Percentiles rank a stretch among this genome's conserved stretches.
Evolutionary conservation across 2,797 vertebrate genomes (phyloP).

Genomic region (Hoplostethus mediterraneus): DNA sequence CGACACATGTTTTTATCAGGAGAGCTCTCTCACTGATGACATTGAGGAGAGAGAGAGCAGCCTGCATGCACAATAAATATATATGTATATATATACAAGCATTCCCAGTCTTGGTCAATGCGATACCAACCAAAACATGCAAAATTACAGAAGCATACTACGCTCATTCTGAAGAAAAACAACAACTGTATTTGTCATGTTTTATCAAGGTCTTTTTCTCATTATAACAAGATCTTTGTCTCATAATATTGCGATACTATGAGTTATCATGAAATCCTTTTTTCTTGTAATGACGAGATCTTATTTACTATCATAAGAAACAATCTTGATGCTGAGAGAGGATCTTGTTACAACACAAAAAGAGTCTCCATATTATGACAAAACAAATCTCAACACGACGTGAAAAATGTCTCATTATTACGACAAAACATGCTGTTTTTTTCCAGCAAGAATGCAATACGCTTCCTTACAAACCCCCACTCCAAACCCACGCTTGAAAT

Average conservation of each 20-base stretch:
- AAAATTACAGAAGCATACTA: constrained; percentile 80
- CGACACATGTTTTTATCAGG: constrained; percentile 74
- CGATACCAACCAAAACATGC: constrained; percentile 84
- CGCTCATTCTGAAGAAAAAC: constrained; percentile 47
- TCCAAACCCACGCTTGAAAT: constrained; percentile 62
- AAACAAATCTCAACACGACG: constrained; percentile 1
- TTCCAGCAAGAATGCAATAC: constrained; percentile 68
- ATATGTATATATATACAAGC: constrained; percentile 68
- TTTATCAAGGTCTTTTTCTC: constrained; percentile 22
- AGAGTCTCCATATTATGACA: not conserved
- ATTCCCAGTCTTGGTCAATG: constrained; percentile 80
- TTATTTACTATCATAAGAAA: constrained; percentile 8
- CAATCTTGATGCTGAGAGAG: constrained; percentile 22
- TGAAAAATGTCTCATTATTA: not conserved
- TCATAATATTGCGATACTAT: not conserved
- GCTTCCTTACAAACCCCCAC: constrained; percentile 72
- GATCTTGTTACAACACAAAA: constrained; percentile 50
- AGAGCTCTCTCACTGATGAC: constrained; percentile 51
- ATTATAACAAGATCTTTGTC: constrained; percentile 48
- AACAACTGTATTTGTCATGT: constrained; percentile 25
- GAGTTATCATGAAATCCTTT: not conserved
- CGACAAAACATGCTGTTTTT: constrained; percentile 36
- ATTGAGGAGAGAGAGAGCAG: constrained; percentile 63
- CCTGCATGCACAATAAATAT: constrained; percentile 80
- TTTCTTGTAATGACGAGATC: not conserved